Evolutionary conservation across 2,888 invertebrate species (phyloP).

Genomic region (Campaea margaritaria): DNA sequence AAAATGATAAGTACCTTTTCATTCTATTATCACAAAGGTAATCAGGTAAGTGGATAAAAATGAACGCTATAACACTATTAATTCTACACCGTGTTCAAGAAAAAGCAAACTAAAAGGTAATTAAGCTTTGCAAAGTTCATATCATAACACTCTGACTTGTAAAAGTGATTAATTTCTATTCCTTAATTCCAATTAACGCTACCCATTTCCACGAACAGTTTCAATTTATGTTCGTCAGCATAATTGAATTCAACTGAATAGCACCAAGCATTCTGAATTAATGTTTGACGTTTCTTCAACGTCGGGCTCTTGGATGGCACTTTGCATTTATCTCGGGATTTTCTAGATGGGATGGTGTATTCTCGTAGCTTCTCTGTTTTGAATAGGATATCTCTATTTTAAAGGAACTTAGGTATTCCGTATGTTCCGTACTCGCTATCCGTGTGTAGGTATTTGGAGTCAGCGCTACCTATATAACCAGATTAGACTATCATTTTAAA

Average conservation of each 20-base stretch:
- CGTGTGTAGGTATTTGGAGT: too few relatives aligned
- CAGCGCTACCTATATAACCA: too few relatives aligned
- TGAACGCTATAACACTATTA: too few relatives aligned
- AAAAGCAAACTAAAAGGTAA: background rate
- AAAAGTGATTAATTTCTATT: slow-evolving; percentile 16
- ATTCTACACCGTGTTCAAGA: background rate
- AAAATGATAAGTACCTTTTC: too few relatives aligned
- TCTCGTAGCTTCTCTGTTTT: slow-evolving; percentile 4
- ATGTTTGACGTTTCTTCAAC: slow-evolving; percentile 39
- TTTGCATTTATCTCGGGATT: slow-evolving; percentile 7
- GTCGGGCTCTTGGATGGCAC: slow-evolving; percentile 17
- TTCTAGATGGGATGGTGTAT: slow-evolving; percentile 9
- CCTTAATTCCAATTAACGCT: slow-evolving; percentile 19
- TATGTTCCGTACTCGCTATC: too few relatives aligned
- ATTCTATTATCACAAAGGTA: too few relatives aligned
- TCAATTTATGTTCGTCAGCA: slow-evolving; percentile 37
- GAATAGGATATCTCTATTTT: slow-evolving; percentile 6
- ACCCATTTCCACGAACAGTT: slow-evolving; percentile 29
- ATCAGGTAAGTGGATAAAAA: too few relatives aligned
- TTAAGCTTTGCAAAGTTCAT: background rate
- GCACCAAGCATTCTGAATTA: slow-evolving; percentile 33
- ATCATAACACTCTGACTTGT: background rate
- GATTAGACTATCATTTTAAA: too few relatives aligned
- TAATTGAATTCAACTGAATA: slow-evolving; percentile 38
- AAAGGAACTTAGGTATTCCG: too few relatives aligned